Conservation (phyloP, 2,888 invertebrate genomes). For the Cephus pygmeus region DNA sequence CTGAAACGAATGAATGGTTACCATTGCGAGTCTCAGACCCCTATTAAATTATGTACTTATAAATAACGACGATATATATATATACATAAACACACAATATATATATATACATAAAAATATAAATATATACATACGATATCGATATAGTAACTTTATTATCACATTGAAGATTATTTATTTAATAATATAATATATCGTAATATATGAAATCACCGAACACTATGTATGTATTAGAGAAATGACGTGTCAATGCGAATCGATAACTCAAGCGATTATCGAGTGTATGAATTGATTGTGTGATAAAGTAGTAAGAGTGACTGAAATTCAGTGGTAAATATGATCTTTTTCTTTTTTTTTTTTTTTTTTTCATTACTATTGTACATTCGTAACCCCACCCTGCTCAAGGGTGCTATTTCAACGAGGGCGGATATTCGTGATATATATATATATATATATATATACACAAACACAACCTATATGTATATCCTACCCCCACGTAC, state of each 20-base stretch:
- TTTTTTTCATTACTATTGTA: not conserved
- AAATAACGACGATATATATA: constrained; percentile 45
- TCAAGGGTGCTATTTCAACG: not conserved
- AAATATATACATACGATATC: constrained; percentile 51
- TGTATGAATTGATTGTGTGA: not conserved
- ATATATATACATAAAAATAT: constrained; percentile 47
- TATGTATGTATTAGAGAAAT: constrained; percentile 19
- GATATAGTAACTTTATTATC: constrained; percentile 60
- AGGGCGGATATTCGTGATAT: constrained; percentile 10
- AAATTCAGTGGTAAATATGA: constrained; percentile 15
- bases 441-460: constrained; percentile 43
- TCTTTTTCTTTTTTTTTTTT: not conserved
- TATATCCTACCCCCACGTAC: constrained; percentile 18
- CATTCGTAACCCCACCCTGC: not conserved
- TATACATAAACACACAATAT: constrained; percentile 50
- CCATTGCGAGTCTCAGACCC: constrained; percentile 56
- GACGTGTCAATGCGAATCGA: not conserved
- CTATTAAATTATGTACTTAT: constrained; percentile 48
- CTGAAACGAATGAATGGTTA: constrained; percentile 52
- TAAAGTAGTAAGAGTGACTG: constrained; percentile 11
- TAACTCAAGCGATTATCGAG: not conserved
- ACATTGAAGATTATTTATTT: constrained; percentile 65
- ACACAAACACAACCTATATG: constrained; percentile 25
- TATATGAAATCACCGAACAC: constrained; percentile 23
- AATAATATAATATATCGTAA: constrained; percentile 51